Evolutionary conservation across 2,113 vertebrate genomes (phyloP), one percentile per base, ranked within the genome.

Genomic region (Dromas ardeola): DNA sequence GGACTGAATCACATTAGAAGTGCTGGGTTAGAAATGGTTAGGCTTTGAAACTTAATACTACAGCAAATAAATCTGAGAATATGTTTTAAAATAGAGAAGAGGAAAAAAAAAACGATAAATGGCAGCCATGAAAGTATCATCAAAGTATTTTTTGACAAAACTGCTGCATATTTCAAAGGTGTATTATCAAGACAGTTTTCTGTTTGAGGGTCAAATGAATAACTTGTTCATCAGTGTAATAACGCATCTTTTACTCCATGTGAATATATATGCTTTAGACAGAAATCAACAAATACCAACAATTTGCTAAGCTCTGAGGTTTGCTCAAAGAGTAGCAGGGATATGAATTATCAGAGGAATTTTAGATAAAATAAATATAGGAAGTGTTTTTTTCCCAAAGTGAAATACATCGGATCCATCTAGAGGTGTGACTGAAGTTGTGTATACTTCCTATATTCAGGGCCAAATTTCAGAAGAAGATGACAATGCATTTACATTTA

Each of bases 1-100:
- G 91, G 87, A 95, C 81, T 86, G 90, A 97, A 97, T 97, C 96
- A 62, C 70, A 94, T 97, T 97, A 96, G 90, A 96, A 92, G 66
- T 93, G 52, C 58, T 84, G 62, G 82, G 71, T 83, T 97, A 97
- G 92, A 97, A 98, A 96, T 34, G 26, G 86, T 89, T 93, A 96
- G 96, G 73, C 87, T 98, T 82, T 77, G 94, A 98, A 98, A 98
- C 87, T 76, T 97, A 91, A 98, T 91, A 92, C 86, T 91, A 92
- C 53, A 97, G 93, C 87, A 98, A 98, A 97, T 98, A 98, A 98
- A 98, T 97, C 91, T 97, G 93, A 90, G 94, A 96, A 96, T 86
- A 92, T 17, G 8, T 97, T 97, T 97, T 97, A 97, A 98, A 98
- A 95, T 67, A 91, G 82, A 90, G 95, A 95, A 85, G 1, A 23